phyloP scores from a whole-genome alignment of 2,888 invertebrate species.

The Eudemis profundana region DNA sequence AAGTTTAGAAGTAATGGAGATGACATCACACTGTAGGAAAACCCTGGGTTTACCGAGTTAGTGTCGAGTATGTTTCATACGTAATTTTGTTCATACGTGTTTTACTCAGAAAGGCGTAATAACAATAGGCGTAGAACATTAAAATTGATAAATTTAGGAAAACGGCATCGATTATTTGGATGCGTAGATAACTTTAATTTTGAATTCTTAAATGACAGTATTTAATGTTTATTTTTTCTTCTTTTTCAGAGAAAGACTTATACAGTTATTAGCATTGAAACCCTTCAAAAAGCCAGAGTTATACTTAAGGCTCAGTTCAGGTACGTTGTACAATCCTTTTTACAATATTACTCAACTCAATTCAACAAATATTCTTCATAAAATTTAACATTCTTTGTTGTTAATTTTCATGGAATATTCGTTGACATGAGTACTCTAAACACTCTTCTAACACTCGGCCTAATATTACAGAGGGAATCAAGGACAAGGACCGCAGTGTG shows the following conservation, averaged over 20 bases:
- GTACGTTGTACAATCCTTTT: constrained; percentile 78
- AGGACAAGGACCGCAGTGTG: constrained; percentile 91
- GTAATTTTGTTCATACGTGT: constrained; percentile 6
- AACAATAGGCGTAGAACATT: not conserved
- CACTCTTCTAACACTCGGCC: constrained; percentile 48
- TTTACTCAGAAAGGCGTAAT: not conserved
- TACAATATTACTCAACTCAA: not conserved
- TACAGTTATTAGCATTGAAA: constrained; percentile 96
- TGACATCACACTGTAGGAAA: constrained; percentile 26
- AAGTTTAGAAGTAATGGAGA: constrained; percentile 7
- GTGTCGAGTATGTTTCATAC: constrained; percentile 4
- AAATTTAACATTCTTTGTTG: constrained; percentile 1
- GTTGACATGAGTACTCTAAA: not conserved
- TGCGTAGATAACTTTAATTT: not conserved
- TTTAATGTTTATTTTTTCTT: constrained; percentile 57
- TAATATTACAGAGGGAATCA: constrained; percentile 91
- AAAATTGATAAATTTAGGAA: constrained; percentile 1
- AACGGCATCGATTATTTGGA: not conserved
- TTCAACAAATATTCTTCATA: constrained; percentile 27
- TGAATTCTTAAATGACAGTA: not conserved
- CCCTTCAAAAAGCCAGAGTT: constrained; percentile 97
- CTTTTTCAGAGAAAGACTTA: constrained; percentile 94
- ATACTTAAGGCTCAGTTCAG: constrained; percentile 91
- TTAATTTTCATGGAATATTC: constrained; percentile 28
- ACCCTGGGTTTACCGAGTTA: constrained; percentile 34